These are phyloP conservation scores for Apamea epomidion DNA, from an alignment of 2,888 invertebrate species.

Conservation along the genomic window DNA sequence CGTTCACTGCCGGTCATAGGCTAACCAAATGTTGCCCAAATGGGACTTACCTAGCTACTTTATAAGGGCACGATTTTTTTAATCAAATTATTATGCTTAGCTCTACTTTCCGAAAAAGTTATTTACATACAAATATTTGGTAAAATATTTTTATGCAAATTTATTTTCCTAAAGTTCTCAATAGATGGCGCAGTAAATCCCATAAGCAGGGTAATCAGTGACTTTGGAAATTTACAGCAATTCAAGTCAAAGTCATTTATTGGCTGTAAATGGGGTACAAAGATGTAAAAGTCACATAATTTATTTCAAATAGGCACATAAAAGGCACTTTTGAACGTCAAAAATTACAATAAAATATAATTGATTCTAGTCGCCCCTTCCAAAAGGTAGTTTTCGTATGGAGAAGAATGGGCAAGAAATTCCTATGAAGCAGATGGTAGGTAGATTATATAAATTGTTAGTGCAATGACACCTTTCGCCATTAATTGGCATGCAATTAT, in stretches of 20 bases:
- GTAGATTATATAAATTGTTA: neutral
- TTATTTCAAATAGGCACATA: too few relatives aligned
- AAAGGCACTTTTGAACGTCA: too few relatives aligned
- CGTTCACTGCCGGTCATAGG: too few relatives aligned
- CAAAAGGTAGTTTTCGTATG: too few relatives aligned
- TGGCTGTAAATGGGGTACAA: neutral
- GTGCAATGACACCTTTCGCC: neutral
- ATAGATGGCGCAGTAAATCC: conserved; percentile 44
- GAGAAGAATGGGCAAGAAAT: too few relatives aligned
- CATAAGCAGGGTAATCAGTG: neutral
- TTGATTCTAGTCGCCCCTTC: too few relatives aligned
- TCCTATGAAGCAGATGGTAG: neutral
- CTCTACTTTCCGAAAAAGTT: neutral
- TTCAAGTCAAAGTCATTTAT: neutral
- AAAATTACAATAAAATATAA: too few relatives aligned
- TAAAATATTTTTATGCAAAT: neutral
- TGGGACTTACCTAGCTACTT: neutral
- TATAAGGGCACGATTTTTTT: neutral
- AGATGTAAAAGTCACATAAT: too few relatives aligned
- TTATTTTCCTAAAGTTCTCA: neutral
- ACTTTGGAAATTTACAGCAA: neutral
- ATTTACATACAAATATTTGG: neutral
- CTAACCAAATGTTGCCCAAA: fast-evolving
- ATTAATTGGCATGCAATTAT: neutral
- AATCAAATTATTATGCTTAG: neutral